phyloP scores from a whole-genome alignment of 2,888 invertebrate species.

The Trachelus iudaicus region DNA sequence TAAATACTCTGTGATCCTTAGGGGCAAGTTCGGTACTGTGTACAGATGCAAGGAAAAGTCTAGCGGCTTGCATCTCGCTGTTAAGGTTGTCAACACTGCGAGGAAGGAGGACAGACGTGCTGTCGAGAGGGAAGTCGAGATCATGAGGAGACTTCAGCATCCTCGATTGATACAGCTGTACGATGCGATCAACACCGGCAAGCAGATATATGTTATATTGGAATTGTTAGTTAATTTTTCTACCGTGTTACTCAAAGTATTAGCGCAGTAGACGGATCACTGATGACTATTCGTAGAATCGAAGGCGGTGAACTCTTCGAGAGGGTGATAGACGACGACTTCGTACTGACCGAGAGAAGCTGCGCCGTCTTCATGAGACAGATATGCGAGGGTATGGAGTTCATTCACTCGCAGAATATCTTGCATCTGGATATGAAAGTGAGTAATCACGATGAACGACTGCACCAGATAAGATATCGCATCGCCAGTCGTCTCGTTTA shows the following conservation, averaged over 20 bases:
- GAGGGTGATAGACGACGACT: conserved; percentile 98
- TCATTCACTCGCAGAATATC: conserved; percentile 95
- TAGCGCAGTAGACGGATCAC: background rate
- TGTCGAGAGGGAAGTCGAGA: conserved; percentile 95
- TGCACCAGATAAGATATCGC: background rate
- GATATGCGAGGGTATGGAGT: conserved; percentile 97
- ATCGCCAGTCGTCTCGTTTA: background rate
- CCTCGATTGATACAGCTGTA: conserved; percentile 96
- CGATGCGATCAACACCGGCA: conserved; percentile 94
- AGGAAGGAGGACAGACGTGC: conserved; percentile 89
- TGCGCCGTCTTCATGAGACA: conserved; percentile 98
- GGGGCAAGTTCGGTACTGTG: conserved; percentile 98
- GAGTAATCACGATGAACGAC: conserved; percentile 29
- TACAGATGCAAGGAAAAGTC: conserved; percentile 90
- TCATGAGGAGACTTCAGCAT: conserved; percentile 95
- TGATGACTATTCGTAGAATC: conserved; percentile 76
- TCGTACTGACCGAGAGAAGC: conserved; percentile 94
- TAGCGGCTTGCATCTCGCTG: conserved; percentile 85
- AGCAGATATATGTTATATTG: conserved; percentile 95
- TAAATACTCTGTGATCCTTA: conserved; percentile 55
- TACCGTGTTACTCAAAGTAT: background rate
- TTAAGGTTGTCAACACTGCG: conserved; percentile 90
- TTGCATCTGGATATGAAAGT: conserved; percentile 98
- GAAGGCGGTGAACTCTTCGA: conserved; percentile 99
- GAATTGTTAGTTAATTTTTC: conserved; percentile 87